Conservation (phyloP, 2,797 vertebrate genomes). For the Spatula versicolor region DNA sequence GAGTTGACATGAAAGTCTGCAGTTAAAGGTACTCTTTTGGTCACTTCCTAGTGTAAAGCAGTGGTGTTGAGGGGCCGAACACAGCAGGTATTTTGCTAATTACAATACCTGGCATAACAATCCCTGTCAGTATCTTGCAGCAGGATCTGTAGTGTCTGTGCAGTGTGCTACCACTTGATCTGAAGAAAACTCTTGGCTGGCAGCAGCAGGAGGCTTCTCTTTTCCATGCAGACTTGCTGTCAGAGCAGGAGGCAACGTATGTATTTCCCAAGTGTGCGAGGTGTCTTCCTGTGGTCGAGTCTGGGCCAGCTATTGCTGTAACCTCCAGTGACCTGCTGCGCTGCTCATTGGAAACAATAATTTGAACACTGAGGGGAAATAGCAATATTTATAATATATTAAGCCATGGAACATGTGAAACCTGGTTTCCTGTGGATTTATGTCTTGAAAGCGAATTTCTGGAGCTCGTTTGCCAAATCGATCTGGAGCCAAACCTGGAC, state of each 20-base stretch:
- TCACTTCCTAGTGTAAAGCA: neutral
- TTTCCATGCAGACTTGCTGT: neutral
- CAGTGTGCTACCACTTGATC: neutral
- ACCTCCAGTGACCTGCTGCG: neutral
- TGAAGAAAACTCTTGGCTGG: neutral
- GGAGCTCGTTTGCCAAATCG: slow-evolving; percentile 11
- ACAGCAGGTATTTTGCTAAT: neutral
- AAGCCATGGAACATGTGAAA: slow-evolving; percentile 37
- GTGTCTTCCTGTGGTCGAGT: neutral
- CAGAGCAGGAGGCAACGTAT: neutral
- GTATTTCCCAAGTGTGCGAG: neutral
- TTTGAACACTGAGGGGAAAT: slow-evolving; percentile 6
- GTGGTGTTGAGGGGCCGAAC: neutral
- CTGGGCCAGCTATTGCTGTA: neutral
- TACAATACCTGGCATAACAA: neutral
- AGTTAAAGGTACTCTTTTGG: neutral
- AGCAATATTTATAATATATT: slow-evolving; percentile 12
- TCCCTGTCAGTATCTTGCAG: neutral
- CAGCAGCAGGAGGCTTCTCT: neutral
- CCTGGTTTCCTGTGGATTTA: slow-evolving; percentile 39
- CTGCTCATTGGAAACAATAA: neutral
- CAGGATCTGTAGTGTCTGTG: neutral
- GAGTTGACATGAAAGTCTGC: neutral
- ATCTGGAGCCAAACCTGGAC: neutral
- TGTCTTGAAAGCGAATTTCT: slow-evolving; percentile 24